Evolutionary conservation across 1,140 invertebrate species (phyloP), one percentile per base, ranked within the genome.

Genomic region (Drosophila lini): DNA sequence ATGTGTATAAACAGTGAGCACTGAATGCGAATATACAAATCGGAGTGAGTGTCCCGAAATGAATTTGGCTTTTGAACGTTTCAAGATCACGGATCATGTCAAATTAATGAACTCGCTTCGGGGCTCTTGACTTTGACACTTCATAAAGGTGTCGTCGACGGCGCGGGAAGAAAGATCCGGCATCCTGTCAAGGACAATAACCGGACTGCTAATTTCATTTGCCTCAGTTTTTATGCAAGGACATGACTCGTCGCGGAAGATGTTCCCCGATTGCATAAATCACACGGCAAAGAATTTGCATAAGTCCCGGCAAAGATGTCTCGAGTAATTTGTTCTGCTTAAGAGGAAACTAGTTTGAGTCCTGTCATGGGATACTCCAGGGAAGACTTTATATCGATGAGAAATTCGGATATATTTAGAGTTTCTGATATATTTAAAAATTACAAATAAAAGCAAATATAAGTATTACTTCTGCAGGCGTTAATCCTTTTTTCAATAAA

Each of bases 81-180:
- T 81, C 82, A 60, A 76, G 80, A 83, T 81, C 67, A 80, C 70
- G 75, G 82, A 70, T 80, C 84, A 85, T 81, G 71, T 89, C 83
- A 88, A 80, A 88, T 88, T 88, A 89, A 88, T 88, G 83, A 89
- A 89, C 83, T 89, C 62, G 74, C 74, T 75, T 10, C 50, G 41
- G 74, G 63, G 68, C 74, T 60, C 77, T 84, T 83, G 82, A 85
- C 80, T 89, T 78, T 83, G 84, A 89, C 84, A 88, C 83, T 89
- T 88, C 84, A 88, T 88, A 88, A 88, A 88, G 77, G 77, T 88
- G 83, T 88, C 83, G 80, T 69, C 82, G 22, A 56, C 32, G 13
- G 78, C 67, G 31, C 32, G 28, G 36, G 40, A 69, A 44, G 56
- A 64, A 61, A 47, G 55, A 71, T 67, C 9, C 11, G 31, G 32